Evolutionary conservation across 2,888 invertebrate genomes (phyloP), one percentile per base, ranked within the genome.

Genomic region (Acutogordius australiensis): DNA sequence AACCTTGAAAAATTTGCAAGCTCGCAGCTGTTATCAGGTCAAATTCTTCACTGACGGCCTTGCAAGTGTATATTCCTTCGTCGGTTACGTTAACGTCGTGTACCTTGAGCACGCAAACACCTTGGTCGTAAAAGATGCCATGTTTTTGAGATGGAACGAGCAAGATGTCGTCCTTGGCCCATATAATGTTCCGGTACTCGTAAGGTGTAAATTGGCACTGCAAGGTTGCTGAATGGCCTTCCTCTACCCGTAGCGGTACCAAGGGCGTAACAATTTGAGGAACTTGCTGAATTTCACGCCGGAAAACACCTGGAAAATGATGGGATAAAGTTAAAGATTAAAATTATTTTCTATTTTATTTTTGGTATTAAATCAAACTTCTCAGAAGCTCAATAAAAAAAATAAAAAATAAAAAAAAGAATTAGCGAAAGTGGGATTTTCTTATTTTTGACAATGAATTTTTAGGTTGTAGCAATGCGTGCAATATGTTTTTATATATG

Each of bases 11-110:
- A 51, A 51, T 26, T 51, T 51, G 51, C 23, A 51, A 51, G 23
- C 51, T 51, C 4, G 51, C 51, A 51, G 51, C 51, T 4, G 51
- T 51, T 51, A 51, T 51, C 23, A 51, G 23, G 23, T 51, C 51
- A 51, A 51, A 51, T 26, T 51, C 51, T 51, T 51, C n/a, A 23
- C 51, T 51, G 23, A 51, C 18, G n/a, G 51, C 51, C 26, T 51
- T 51, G 23, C 58, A 57, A 28, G 58, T 29, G 23, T 57, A 57
- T 28, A 57, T 30, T 8, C 58, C 58, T 57, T 57, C 58, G 29
- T 57, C 58, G 2, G 4, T 18, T 29, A 18, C 29, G 29, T 57
- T 29, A 8, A 30, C 13, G 13, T 57, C 29, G 4, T 28, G 27
- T 8, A 57, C 23, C 29, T 23, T 27, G 2, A 57, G 23, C 8